These are phyloP conservation scores for Gopherus flavomarginatus DNA, from an alignment of 2,113 vertebrate species.

Conservation along the genomic window DNA sequence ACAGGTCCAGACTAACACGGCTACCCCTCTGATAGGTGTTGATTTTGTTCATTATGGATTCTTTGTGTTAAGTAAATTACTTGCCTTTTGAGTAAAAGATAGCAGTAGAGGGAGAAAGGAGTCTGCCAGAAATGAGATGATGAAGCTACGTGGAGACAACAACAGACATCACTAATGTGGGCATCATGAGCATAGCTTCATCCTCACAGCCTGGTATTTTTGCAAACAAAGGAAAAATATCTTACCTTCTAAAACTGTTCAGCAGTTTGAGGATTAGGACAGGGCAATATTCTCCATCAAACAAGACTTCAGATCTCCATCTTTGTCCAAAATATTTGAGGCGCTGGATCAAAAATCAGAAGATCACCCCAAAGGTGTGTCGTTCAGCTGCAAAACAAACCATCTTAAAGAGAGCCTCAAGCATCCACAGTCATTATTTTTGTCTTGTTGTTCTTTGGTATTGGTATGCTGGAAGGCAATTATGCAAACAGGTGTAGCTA, in stretches of 20 bases:
- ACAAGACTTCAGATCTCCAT: background rate
- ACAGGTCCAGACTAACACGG: no score
- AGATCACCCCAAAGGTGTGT: background rate
- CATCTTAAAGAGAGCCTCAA: background rate
- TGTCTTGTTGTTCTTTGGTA: background rate
- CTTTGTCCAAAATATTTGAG: background rate
- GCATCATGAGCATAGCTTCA: background rate
- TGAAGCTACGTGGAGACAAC: conserved; percentile 9
- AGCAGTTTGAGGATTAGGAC: background rate
- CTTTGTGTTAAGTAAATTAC: background rate
- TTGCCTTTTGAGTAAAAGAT: background rate
- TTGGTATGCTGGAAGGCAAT: background rate
- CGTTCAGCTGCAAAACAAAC: background rate
- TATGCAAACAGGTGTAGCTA: background rate
- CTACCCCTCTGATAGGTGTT: background rate
- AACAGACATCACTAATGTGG: background rate
- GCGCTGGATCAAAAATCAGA: background rate
- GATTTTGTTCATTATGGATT: background rate
- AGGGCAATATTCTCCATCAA: background rate
- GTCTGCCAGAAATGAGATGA: background rate
- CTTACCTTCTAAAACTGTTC: conserved; percentile 6
- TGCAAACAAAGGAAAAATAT: background rate
- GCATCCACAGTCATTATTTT: background rate
- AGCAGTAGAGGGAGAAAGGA: background rate
- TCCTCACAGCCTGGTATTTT: background rate